Conservation (phyloP, 2,113 vertebrate species). For the Ophthalmolycus amberensis region DNA sequence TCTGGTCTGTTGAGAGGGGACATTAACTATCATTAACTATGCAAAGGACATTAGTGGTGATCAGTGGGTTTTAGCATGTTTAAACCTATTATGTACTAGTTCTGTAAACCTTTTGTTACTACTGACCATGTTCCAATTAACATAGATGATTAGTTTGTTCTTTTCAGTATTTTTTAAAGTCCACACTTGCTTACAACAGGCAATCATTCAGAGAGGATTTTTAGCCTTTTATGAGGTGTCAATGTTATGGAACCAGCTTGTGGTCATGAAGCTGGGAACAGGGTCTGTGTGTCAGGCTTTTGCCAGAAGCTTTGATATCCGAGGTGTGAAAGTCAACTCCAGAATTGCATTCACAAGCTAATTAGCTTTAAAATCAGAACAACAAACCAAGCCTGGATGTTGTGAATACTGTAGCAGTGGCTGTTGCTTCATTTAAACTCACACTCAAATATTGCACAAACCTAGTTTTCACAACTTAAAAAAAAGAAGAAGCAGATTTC, state of each 20-base stretch:
- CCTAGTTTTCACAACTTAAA: not conserved
- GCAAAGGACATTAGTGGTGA: not conserved
- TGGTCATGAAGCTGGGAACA: not conserved
- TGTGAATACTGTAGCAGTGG: not conserved
- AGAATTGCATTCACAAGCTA: not conserved
- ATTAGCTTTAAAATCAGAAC: not conserved
- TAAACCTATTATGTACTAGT: not conserved
- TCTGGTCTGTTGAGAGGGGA: slow-evolving; percentile 69
- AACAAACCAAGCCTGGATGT: not conserved
- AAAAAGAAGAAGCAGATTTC: not conserved
- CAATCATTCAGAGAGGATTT: not conserved
- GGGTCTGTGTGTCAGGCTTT: not conserved
- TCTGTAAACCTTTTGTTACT: not conserved
- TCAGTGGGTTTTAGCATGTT: not conserved
- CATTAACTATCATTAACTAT: slow-evolving; percentile 1
- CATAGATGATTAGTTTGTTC: not conserved
- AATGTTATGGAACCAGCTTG: slow-evolving; percentile 1
- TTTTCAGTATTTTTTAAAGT: slow-evolving; percentile 6
- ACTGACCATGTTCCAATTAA: not conserved
- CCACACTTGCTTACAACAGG: not conserved
- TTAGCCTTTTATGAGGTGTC: not conserved
- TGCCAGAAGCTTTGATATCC: not conserved
- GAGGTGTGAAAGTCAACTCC: not conserved
- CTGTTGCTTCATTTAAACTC: not conserved
- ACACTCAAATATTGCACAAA: not conserved